Percentiles rank a stretch among this genome's conserved stretches.
Conservation (phyloP, 2,888 invertebrate species). For the Caenorhabditis macrosperma region DNA sequence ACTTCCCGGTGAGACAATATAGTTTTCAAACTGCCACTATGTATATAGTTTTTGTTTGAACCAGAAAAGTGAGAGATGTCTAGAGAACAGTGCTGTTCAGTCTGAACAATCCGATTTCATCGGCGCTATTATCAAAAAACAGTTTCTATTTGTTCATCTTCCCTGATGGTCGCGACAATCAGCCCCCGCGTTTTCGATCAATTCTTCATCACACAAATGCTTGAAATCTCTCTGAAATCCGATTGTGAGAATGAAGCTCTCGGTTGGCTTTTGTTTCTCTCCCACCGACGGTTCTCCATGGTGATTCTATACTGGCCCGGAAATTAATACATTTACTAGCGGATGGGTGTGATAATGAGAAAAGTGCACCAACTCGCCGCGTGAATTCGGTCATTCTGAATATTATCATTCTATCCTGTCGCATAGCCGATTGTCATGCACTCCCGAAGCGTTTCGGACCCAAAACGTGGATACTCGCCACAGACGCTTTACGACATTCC, state of each 20-base stretch:
- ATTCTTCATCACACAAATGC: not conserved
- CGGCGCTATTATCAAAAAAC: not conserved
- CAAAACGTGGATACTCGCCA: not conserved
- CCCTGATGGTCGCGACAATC: constrained; percentile 1
- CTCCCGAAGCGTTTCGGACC: not conserved
- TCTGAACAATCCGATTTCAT: not conserved
- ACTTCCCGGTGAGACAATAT: too few relatives aligned
- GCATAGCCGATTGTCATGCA: not conserved
- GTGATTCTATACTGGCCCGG: constrained; percentile 19
- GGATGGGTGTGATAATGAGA: constrained; percentile 39
- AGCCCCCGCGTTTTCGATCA: constrained; percentile 5
- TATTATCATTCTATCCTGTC: not conserved
- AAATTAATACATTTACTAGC: constrained; percentile 36
- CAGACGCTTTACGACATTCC: not conserved
- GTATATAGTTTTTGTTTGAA: too few relatives aligned
- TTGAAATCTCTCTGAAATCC: not conserved
- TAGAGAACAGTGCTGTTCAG: too few relatives aligned
- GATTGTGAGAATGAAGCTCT: not conserved
- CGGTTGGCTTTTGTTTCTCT: constrained; percentile 6
- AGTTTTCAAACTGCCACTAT: too few relatives aligned
- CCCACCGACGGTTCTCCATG: constrained; percentile 11
- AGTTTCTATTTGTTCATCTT: not conserved
- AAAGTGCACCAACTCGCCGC: constrained; percentile 11
- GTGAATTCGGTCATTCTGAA: constrained; percentile 7
- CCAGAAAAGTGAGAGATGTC: too few relatives aligned